These are phyloP conservation scores for Drosophila flavopinicola DNA, from an alignment of 2,888 invertebrate species.

Conservation along the genomic window DNA sequence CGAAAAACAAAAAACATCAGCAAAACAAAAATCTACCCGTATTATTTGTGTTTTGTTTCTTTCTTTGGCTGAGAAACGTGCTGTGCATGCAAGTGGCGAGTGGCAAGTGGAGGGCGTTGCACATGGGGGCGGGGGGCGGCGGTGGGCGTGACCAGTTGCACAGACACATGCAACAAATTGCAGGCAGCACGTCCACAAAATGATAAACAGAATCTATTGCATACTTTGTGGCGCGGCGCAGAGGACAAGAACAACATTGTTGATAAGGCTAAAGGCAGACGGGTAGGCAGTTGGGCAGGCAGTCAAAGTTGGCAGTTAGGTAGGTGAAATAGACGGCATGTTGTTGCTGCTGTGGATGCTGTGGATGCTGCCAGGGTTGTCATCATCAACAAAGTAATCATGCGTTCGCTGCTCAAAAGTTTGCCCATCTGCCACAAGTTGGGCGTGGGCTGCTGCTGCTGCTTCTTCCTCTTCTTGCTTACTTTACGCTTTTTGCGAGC, in stretches of 20 bases:
- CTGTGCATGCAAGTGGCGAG: constrained; percentile 6
- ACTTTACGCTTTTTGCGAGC: constrained; percentile 49
- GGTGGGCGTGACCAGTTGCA: constrained; percentile 28
- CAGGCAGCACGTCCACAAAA: constrained; percentile 70
- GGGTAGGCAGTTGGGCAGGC: background rate
- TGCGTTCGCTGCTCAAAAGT: constrained; percentile 60
- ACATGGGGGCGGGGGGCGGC: background rate
- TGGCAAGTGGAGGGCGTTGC: background rate
- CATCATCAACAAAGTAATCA: constrained; percentile 79
- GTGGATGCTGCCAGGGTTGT: constrained; percentile 71
- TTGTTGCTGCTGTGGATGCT: background rate
- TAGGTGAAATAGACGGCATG: constrained; percentile 35
- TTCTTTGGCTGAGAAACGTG: constrained; percentile 28
- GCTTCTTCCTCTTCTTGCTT: constrained; percentile 31
- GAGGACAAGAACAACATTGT: constrained; percentile 20
- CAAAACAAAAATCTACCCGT: background rate
- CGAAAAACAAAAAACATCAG: background rate
- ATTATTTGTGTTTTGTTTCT: background rate
- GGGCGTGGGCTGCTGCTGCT: constrained; percentile 16
- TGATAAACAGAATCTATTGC: constrained; percentile 75
- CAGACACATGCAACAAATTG: constrained; percentile 64
- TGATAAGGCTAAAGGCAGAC: constrained; percentile 53
- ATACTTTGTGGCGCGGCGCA: constrained; percentile 67
- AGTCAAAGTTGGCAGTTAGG: constrained; percentile 41
- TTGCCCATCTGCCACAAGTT: constrained; percentile 65